These are phyloP conservation scores for Ceratina calcarata DNA, from an alignment of 1,140 invertebrate species.

Conservation along the genomic window DNA sequence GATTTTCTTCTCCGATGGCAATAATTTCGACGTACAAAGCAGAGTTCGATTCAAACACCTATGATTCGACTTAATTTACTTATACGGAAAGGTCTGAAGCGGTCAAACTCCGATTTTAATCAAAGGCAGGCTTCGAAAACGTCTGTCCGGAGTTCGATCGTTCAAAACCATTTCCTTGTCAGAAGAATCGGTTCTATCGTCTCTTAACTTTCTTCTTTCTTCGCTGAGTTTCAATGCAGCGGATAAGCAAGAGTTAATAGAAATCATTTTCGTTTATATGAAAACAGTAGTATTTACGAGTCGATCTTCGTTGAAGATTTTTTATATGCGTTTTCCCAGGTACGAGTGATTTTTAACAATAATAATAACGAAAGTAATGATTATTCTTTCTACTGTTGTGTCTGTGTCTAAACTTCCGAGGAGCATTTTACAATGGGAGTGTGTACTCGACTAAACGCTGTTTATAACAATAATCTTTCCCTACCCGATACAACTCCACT, in stretches of 20 bases:
- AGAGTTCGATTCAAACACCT: no score
- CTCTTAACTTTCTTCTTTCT: not conserved
- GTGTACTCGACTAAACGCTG: conserved; percentile 12
- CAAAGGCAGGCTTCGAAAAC: no score
- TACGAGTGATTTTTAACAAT: not conserved
- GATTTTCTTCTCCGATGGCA: not conserved
- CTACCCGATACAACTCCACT: not conserved
- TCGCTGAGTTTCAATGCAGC: not conserved
- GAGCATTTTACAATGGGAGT: conserved; percentile 3
- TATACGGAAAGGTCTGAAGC: no score
- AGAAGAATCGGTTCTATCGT: no score
- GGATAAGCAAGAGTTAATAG: not conserved
- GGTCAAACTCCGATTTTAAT: no score
- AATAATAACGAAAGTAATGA: conserved; percentile 5
- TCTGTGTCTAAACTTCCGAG: not conserved
- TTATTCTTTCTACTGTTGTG: not conserved
- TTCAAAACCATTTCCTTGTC: no score
- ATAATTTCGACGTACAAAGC: not conserved
- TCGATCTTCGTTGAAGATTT: not conserved
- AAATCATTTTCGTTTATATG: not conserved
- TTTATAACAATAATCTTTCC: conserved; percentile 16
- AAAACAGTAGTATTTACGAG: no score
- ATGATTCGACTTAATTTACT: no score
- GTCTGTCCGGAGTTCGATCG: no score
- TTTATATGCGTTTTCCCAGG: not conserved